Evolutionary conservation across 1,140 invertebrate species (phyloP), one percentile per base, ranked within the genome.

Genomic region (Halictus rubicundus): DNA sequence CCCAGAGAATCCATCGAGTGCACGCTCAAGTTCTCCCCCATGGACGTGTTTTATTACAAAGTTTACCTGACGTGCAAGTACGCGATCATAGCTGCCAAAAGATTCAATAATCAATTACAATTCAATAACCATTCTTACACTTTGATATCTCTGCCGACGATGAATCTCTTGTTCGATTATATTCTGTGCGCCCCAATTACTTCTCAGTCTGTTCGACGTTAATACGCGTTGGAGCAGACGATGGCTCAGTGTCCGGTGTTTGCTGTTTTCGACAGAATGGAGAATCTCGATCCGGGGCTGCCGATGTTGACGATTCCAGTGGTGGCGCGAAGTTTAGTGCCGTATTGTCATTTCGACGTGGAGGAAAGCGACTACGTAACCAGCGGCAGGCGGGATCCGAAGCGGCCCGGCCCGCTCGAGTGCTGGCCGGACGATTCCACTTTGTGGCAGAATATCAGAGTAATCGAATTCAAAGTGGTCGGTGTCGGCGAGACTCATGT

Each of bases 331-430:
- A 93, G 94, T 46, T 80, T 94, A 54, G 88, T 94, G 6, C 94
- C 94, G 0, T 94, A 94, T 81, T 93, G 92, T 76, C 94, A 94
- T 78, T 91, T 95, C 65, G 93, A 94, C 77, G 89, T 94, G 39
- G 90, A 93, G 75, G 92, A 94, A 70, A 94, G 92, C 69, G 93
- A 94, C 86, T 94, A 94, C 87, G 80, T 94, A 49, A 91, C 89
- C 4, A 92, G 90, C 14, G 91, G 90, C 9, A 90, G 92, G 82
- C 91, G 93, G 65, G 92, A 93, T 72, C 68, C 78, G 3, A 87
- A 87, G 21, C 49, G 80, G 39, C 76, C 82, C 23, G 82, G 81
- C 54, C 88, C 89, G 14, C 14, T 86, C 19, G 82, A 61, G 25
- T 71, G 80, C 14, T 77, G 71, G 65, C n/a, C 77, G 14, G 83